phyloP scores from a whole-genome alignment of 2,797 vertebrate species.

The Ptychobarbus kaznakovi region DNA sequence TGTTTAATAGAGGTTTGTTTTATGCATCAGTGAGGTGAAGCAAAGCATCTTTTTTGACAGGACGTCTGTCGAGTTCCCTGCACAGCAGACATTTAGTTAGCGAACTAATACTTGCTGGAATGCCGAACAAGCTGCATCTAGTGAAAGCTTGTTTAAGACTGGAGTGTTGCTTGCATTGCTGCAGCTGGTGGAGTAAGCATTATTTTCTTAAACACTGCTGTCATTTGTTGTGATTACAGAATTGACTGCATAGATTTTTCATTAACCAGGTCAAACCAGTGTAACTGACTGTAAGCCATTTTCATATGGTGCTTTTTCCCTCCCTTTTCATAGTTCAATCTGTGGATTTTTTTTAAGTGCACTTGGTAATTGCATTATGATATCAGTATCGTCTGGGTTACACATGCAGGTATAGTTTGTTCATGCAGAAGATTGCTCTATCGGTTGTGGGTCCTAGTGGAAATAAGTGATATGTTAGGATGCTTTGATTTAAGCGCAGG shows the following conservation, averaged over 20 bases:
- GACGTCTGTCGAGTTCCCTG: not conserved
- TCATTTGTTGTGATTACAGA: not conserved
- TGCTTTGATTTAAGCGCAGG: not conserved
- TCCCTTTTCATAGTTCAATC: not conserved
- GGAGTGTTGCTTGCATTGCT: not conserved
- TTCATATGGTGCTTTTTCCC: not conserved
- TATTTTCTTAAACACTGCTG: not conserved
- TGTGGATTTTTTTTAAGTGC: not conserved
- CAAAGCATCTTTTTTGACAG: not conserved
- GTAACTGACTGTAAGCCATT: slow-evolving; percentile 25
- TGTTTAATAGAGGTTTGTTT: slow-evolving; percentile 35
- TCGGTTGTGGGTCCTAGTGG: not conserved
- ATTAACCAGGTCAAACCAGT: not conserved
- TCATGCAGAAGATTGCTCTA: not conserved
- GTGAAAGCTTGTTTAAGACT: not conserved
- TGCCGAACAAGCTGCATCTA: not conserved
- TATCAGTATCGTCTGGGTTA: not conserved
- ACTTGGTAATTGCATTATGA: not conserved
- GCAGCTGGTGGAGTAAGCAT: not conserved
- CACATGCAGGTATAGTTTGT: slow-evolving; percentile 3
- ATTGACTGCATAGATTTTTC: not conserved
- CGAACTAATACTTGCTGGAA: slow-evolving; percentile 6
- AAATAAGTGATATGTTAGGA: not conserved
- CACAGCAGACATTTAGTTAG: not conserved
- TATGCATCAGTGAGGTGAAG: not conserved